Conservation (phyloP, 2,113 vertebrate species). For the Chaetops frenatus region DNA sequence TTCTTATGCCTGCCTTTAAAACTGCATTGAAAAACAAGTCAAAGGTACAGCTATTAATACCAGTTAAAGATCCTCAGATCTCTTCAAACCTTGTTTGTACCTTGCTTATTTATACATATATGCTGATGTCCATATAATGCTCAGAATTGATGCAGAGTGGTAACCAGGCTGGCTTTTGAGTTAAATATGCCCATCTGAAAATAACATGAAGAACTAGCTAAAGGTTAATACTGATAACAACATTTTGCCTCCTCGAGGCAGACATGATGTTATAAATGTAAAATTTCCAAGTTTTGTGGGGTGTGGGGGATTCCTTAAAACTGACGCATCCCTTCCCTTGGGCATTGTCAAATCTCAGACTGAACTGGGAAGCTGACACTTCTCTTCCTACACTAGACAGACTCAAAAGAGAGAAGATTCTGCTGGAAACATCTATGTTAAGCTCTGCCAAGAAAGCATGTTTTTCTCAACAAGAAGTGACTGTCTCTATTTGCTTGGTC, state of each 20-base stretch:
- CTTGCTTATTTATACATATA: neutral
- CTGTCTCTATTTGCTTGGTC: neutral
- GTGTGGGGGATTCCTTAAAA: slow-evolving; percentile 57
- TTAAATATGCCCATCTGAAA: neutral
- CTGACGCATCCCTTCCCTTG: slow-evolving; percentile 44
- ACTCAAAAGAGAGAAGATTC: slow-evolving; percentile 23
- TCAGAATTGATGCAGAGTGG: neutral
- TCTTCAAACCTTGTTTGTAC: neutral
- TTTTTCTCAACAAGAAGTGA: slow-evolving; percentile 33
- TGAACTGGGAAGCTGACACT: slow-evolving; percentile 26
- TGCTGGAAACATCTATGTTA: slow-evolving; percentile 34
- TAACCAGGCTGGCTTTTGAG: neutral
- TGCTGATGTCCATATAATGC: neutral
- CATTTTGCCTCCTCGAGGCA: slow-evolving; percentile 36
- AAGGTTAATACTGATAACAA: slow-evolving; percentile 41
- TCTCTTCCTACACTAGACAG: neutral
- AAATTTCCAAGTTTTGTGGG: slow-evolving; percentile 51
- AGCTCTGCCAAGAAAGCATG: neutral
- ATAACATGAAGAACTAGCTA: neutral
- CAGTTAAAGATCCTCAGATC: neutral
- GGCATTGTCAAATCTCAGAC: slow-evolving; percentile 33
- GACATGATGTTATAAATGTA: slow-evolving; percentile 53
- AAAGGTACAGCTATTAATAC: neutral
- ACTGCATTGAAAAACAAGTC: neutral
- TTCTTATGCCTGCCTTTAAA: neutral